Conservation (phyloP, 2,888 invertebrate genomes). For the Cephonodes hylas region DNA sequence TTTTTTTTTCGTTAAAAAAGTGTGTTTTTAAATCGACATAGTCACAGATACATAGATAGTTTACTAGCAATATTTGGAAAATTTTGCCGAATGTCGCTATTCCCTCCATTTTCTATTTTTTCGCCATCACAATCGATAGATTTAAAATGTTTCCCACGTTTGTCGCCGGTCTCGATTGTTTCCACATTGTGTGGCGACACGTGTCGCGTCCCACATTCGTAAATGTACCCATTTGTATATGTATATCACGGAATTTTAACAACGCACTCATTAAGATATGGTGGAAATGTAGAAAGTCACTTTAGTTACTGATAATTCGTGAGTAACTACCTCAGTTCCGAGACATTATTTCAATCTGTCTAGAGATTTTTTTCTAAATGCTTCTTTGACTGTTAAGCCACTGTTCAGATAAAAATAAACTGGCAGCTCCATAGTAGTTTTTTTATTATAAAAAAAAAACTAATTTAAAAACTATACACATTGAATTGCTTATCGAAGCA, state of each 20-base stretch:
- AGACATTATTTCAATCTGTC: not conserved
- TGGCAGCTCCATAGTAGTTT: too few relatives aligned
- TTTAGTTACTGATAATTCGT: slow-evolving; percentile 16
- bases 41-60: too few relatives aligned
- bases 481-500: too few relatives aligned
- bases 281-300: slow-evolving; percentile 55
- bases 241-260: slow-evolving; percentile 15
- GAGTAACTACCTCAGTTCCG: not conserved
- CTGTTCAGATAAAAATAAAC: too few relatives aligned
- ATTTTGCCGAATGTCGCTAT: not conserved
- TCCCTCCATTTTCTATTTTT: not conserved
- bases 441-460: too few relatives aligned
- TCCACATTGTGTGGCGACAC: not conserved
- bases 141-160: slow-evolving; percentile 8
- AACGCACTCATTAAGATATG: slow-evolving; percentile 50
- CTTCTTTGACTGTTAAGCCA: too few relatives aligned
- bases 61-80: not conserved
- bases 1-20: too few relatives aligned
- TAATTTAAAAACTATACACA: too few relatives aligned
- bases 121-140: not conserved
- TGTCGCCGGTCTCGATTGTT: not conserved
- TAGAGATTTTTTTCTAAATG: too few relatives aligned
- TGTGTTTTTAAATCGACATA: too few relatives aligned
- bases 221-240: slow-evolving; percentile 12
- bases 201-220: slow-evolving; percentile 10